phyloP scores from a whole-genome alignment of 2,888 invertebrate species.

The Globia sparganii region DNA sequence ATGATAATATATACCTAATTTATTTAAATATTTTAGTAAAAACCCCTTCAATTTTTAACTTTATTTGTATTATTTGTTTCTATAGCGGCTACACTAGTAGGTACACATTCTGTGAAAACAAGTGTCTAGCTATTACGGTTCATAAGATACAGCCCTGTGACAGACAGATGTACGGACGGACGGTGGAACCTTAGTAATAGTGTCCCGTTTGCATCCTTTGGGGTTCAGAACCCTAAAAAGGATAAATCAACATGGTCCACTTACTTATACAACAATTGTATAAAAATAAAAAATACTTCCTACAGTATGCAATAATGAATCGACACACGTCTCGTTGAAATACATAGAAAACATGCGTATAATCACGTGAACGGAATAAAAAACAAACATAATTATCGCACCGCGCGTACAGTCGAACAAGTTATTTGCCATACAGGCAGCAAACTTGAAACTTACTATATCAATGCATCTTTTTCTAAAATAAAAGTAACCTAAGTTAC shows the following conservation, averaged over 20 bases:
- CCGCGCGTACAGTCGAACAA: neutral
- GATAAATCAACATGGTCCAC: neutral
- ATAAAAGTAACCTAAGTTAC: no score
- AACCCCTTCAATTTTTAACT: no score
- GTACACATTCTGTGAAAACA: neutral
- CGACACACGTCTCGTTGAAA: constrained; percentile 11
- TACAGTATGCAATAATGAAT: constrained; percentile 7
- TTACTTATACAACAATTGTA: neutral
- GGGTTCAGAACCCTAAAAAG: neutral
- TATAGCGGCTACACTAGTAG: no score
- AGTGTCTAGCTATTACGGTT: neutral
- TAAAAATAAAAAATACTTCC: neutral
- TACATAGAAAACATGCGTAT: neutral
- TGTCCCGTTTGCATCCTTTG: neutral
- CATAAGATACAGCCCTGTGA: no score
- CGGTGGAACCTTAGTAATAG: neutral
- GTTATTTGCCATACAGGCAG: neutral
- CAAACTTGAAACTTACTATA: neutral
- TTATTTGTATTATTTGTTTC: no score
- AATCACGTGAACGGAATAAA: constrained; percentile 10
- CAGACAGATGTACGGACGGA: neutral
- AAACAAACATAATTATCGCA: neutral
- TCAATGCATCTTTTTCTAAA: no score
- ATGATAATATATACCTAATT: no score
- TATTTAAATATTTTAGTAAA: neutral